Evolutionary conservation across 2,113 vertebrate genomes (phyloP).

Genomic region (Scomber scombrus): DNA sequence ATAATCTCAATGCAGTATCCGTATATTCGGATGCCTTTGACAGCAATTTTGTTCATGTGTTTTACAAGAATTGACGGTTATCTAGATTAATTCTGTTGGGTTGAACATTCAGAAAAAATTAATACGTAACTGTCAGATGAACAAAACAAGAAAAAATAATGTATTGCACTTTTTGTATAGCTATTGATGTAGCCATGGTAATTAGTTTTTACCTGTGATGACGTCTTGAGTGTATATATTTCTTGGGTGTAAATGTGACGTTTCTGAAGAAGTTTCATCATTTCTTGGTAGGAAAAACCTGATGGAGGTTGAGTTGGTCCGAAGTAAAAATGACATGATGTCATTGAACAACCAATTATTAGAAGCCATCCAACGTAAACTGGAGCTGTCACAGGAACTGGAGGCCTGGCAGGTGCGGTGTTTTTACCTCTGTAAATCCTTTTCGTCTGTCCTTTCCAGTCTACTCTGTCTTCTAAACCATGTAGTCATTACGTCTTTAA

Average conservation of each 20-base stretch:
- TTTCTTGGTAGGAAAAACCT: constrained; percentile 84
- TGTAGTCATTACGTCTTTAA: neutral
- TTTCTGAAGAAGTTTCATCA: constrained; percentile 14
- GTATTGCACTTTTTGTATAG: neutral
- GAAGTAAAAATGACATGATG: constrained; percentile 85
- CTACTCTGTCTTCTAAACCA: neutral
- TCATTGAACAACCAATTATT: constrained; percentile 89
- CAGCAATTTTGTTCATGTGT: too few species aligned
- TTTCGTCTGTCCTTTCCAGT: neutral
- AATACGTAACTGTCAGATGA: too few species aligned
- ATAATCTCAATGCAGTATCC: neutral
- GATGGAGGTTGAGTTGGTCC: constrained; percentile 87
- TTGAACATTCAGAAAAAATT: neutral
- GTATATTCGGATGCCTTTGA: neutral
- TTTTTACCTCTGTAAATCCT: neutral
- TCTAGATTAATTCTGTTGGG: neutral
- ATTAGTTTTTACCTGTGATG: neutral
- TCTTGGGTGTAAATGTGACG: neutral
- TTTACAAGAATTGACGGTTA: neutral
- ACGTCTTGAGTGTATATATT: neutral
- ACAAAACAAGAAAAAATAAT: neutral
- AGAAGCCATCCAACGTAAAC: constrained; percentile 89
- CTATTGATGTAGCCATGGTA: neutral
- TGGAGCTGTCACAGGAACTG: constrained; percentile 89
- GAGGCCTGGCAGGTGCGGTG: constrained; percentile 90